phyloP scores from a whole-genome alignment of 2,888 invertebrate species.

The Zonitis immaculata region DNA sequence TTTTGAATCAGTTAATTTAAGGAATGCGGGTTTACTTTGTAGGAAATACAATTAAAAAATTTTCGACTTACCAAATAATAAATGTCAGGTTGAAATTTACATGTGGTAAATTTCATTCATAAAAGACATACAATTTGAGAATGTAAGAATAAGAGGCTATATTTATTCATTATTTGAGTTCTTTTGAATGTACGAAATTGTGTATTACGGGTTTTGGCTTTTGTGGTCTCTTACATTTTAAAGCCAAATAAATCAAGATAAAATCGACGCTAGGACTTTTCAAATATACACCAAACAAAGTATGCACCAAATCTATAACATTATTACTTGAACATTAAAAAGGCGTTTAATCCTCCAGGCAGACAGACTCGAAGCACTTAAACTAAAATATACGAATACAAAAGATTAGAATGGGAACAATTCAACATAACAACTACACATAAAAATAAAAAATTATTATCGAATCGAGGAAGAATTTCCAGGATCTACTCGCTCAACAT shows the following conservation, averaged over 20 bases:
- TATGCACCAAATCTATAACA: constrained; percentile 1
- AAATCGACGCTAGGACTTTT: not conserved
- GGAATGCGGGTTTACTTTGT: too few relatives aligned
- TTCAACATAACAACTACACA: not conserved
- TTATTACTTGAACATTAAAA: not conserved
- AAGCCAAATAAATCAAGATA: not conserved
- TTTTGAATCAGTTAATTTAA: too few relatives aligned
- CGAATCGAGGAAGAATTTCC: too few relatives aligned
- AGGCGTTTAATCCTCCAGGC: not conserved
- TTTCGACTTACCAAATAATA: too few relatives aligned
- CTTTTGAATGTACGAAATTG: not conserved
- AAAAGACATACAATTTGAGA: not conserved
- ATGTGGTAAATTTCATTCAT: not conserved
- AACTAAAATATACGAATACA: not conserved
- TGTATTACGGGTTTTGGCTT: not conserved
- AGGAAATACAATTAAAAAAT: too few relatives aligned
- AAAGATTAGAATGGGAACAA: not conserved
- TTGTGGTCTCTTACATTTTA: not conserved
- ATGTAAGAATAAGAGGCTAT: not conserved
- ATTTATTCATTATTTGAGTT: not conserved
- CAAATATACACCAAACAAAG: not conserved
- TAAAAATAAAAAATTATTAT: not conserved
- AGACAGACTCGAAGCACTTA: not conserved
- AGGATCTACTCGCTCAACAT: too few relatives aligned
- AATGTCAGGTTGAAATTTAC: too few relatives aligned